Evolutionary conservation across 2,797 vertebrate species (phyloP), one percentile per base, ranked within the genome.

Genomic region (Carapus acus): DNA sequence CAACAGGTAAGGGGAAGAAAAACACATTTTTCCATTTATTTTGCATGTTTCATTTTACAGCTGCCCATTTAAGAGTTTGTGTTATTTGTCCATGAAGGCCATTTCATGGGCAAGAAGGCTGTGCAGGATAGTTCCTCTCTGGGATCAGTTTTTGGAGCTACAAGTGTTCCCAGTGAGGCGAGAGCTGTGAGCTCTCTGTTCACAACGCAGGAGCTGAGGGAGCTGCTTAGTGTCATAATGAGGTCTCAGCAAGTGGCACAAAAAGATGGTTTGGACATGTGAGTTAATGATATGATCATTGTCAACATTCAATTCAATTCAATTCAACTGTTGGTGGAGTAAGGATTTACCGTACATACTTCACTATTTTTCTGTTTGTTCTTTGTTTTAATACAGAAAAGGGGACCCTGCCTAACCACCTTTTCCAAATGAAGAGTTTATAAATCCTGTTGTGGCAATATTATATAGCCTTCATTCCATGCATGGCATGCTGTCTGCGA

Each of bases 31-130:
- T n/a, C n/a, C n/a, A n/a, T n/a, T n/a, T n/a, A n/a, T n/a, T n/a
- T n/a, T n/a, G n/a, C n/a, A n/a, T n/a, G 1, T 8, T 37, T 43
- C 36, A 27, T 14, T 27, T 15, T 8, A 27, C 19, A 3, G 48
- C 19, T 17, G 17, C 42, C 9, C 24, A 9, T 17, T 31, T 49
- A 1, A 19, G 5, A 22, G 29, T 6, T 17, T 62, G 1, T 41
- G 0, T 63, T 9, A 43, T 70, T 57, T 47, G 1, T 58, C 54
- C 16, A 19, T 44, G 24, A 54, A 97, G 94, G 94, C 21, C 92
- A 94, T 82, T 95, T 96, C 73, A 96, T 95, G 94, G 94, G 94
- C 7, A 95, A 94, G 88, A 96, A 93, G 76, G 94, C 91, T 0
- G 50, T 85, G 20, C 23, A 64, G 1, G 85, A 87, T 23, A 71